Evolutionary conservation across 2,113 vertebrate genomes (phyloP).

Genomic region (Sylvia atricapilla): DNA sequence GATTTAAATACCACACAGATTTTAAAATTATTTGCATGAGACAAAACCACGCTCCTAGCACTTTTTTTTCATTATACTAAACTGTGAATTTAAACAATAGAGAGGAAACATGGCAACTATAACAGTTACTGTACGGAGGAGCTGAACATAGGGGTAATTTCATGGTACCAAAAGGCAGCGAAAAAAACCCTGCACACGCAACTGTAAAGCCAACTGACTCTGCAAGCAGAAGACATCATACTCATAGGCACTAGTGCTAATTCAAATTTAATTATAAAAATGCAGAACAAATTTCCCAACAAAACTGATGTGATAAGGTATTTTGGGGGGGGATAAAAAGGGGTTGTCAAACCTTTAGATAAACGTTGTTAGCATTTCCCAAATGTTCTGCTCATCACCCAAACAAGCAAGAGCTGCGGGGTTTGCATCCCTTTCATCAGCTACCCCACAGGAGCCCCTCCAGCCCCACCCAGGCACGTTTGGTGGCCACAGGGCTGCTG

Average conservation of each 20-base stretch:
- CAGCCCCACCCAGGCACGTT: accelerated
- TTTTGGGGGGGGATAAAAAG: background rate
- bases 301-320: background rate
- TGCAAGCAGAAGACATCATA: background rate
- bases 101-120: background rate
- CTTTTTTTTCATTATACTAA: background rate
- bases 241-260: background rate
- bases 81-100: background rate
- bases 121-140: background rate
- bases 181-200: background rate
- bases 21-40: background rate
- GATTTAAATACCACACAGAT: background rate
- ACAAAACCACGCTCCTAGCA: background rate
- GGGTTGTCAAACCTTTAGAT: background rate
- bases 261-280: background rate
- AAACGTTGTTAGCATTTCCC: background rate
- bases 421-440: background rate
- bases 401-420: background rate
- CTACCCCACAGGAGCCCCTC: background rate
- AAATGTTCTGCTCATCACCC: background rate
- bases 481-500: background rate
- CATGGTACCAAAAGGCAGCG: background rate
- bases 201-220: background rate
- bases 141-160: background rate
- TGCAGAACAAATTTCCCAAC: background rate